These are phyloP conservation scores for Nothocercus nigrocapillus DNA, from an alignment of 2,113 vertebrate genomes.

Conservation along the genomic window DNA sequence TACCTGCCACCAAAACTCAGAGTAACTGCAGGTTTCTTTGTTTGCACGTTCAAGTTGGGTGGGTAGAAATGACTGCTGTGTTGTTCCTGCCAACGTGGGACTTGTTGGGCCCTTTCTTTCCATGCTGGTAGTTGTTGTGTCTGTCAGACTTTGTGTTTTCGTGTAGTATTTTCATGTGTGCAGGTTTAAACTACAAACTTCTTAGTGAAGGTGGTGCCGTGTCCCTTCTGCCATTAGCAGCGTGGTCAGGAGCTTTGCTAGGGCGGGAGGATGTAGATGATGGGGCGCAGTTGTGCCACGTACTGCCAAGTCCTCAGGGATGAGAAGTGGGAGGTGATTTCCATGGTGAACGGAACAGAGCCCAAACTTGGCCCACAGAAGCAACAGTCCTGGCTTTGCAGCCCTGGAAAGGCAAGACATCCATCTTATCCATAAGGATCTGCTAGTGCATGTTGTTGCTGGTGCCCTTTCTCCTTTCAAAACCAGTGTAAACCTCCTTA, in stretches of 20 bases:
- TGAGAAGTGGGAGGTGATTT: rapidly evolving
- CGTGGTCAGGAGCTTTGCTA: neutral
- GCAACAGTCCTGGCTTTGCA: neutral
- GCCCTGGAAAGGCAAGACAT: neutral
- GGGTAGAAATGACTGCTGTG: rapidly evolving
- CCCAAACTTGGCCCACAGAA: neutral
- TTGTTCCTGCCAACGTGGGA: neutral
- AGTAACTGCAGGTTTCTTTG: neutral
- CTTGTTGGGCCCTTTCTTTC: neutral
- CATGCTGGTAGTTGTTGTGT: rapidly evolving
- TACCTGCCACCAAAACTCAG: neutral
- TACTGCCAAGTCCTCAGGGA: rapidly evolving
- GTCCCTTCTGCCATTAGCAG: neutral
- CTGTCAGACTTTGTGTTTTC: neutral
- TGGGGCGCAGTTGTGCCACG: rapidly evolving
- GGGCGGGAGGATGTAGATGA: neutral
- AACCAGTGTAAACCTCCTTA: neutral
- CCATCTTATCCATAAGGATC: neutral
- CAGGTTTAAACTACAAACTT: neutral
- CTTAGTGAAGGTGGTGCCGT: too few species aligned
- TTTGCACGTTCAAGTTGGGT: neutral
- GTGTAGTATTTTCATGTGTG: neutral
- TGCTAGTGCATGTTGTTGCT: neutral
- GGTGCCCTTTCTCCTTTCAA: neutral
- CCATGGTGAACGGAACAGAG: neutral